Evolutionary conservation across 2,888 invertebrate genomes (phyloP), one percentile per base, ranked within the genome.

Genomic region (Seladonia tumulorum): DNA sequence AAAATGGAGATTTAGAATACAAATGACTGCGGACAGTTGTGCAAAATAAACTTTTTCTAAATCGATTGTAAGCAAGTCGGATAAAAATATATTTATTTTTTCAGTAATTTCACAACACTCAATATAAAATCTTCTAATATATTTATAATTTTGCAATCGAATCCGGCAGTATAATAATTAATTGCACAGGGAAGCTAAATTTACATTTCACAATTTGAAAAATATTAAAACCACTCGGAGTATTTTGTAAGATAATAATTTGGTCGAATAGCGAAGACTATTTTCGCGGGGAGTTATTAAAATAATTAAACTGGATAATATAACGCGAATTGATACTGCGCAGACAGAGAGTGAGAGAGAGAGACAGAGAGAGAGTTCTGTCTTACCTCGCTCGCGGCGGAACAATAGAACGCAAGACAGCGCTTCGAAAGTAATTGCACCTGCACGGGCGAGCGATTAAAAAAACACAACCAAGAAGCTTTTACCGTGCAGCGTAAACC

Each of bases 391-490:
- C 42, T n/a, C 16, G 10, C 25, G 8, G 8, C 47, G 18, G 25
- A 49, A 66, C 60, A 60, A 71, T 53, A 29, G 76, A 81, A 83
- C 72, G 53, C 76, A 63, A 66, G 82, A 82, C 60, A 53, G 76
- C 39, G 42, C n/a, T 71, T 49, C n/a, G 16, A 18, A 16, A 25
- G 66, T 57, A 39, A 72, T 76, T 70, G 47, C 45, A 42, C 71
- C 71, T 35, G 25, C 10, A 72, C 49, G 45, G 18, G 16, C 29
- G 47, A 53, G 71, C 82, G 81, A 83, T 82, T 82, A 83, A 76
- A 81, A 81, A 63, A 82, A 81, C 57, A 83, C 76, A 83, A 82
- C 81, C 81, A 81, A 82, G 76, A 76, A 81, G 83, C 83, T 83
- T 83, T 83, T 83, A 83, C 71, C 60, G 82, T 72, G 72, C 82